These are phyloP conservation scores for Indri indri DNA, from an alignment of 2,113 vertebrate genomes.

Conservation along the genomic window DNA sequence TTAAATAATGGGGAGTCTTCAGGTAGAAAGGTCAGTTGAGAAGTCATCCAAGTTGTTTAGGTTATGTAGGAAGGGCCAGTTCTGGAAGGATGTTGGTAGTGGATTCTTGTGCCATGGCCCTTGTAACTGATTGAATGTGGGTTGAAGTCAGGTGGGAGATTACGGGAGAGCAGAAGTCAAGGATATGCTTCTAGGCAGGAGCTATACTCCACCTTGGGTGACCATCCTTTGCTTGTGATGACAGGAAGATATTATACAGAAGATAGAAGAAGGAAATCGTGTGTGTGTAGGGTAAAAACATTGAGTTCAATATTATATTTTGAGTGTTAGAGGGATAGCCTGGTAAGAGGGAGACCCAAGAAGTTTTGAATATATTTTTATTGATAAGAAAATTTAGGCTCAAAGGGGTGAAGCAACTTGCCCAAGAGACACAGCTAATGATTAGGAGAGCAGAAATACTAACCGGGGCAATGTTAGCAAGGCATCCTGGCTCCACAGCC, in stretches of 20 bases:
- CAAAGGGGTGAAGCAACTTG: not conserved
- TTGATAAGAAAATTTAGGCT: not conserved
- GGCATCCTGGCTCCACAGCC: not conserved
- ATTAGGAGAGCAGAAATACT: not conserved
- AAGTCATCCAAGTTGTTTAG: not conserved
- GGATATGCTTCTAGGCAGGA: fast-evolving
- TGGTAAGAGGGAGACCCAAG: not conserved
- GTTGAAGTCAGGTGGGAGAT: not conserved
- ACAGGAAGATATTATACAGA: not conserved
- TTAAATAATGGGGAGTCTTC: not conserved
- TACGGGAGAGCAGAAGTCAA: not conserved
- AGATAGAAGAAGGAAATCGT: not conserved
- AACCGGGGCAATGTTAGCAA: not conserved
- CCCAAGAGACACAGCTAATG: not conserved
- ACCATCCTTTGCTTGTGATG: not conserved
- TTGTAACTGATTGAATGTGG: not conserved
- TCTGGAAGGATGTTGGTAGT: fast-evolving
- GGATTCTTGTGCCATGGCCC: not conserved
- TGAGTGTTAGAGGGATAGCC: not conserved
- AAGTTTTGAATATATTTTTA: not conserved
- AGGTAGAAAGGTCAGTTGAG: not conserved
- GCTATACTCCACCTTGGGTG: not conserved
- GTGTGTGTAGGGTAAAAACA: not conserved
- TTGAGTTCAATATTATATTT: not conserved
- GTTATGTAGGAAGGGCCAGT: too few relatives aligned